Evolutionary conservation across 2,797 vertebrate genomes (phyloP).

Genomic region (Clarias pachynema): DNA sequence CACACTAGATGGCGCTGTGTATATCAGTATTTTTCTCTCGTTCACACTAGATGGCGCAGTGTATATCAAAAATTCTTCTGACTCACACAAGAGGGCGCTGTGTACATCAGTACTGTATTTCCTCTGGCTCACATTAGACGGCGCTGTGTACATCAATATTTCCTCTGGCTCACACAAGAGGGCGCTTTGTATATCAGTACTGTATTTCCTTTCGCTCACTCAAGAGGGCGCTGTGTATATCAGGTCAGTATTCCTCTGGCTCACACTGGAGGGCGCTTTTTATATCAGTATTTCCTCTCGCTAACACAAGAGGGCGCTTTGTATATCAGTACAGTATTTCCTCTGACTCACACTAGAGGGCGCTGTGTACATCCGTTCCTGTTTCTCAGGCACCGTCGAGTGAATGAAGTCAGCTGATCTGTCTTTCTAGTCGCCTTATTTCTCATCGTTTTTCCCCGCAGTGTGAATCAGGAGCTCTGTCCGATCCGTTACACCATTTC

Average conservation of each 20-base stretch:
- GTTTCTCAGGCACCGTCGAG: conserved; percentile 44
- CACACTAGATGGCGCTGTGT: background rate
- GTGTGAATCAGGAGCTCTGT: conserved; percentile 47
- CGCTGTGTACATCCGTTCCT: background rate
- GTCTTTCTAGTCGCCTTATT: conserved; percentile 59
- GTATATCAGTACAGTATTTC: background rate
- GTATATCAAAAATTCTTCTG: too few relatives aligned
- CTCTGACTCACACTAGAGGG: conserved; percentile 3
- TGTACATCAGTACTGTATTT: background rate
- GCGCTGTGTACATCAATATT: background rate
- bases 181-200: background rate
- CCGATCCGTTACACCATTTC: conserved; percentile 51
- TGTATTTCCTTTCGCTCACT: background rate
- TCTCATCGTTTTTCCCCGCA: conserved; percentile 56
- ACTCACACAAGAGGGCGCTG: background rate
- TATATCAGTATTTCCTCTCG: fast-evolving
- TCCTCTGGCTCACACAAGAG: background rate
- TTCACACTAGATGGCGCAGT: background rate
- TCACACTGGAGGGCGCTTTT: conserved; percentile 20
- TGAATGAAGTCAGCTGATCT: conserved; percentile 83
- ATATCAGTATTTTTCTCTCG: background rate
- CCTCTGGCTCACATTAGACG: background rate
- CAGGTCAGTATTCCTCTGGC: too few relatives aligned
- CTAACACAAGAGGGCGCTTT: background rate
- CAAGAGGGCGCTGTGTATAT: background rate